These are phyloP conservation scores for Euborellia annulipes DNA, from an alignment of 1,140 invertebrate species.

Conservation along the genomic window DNA sequence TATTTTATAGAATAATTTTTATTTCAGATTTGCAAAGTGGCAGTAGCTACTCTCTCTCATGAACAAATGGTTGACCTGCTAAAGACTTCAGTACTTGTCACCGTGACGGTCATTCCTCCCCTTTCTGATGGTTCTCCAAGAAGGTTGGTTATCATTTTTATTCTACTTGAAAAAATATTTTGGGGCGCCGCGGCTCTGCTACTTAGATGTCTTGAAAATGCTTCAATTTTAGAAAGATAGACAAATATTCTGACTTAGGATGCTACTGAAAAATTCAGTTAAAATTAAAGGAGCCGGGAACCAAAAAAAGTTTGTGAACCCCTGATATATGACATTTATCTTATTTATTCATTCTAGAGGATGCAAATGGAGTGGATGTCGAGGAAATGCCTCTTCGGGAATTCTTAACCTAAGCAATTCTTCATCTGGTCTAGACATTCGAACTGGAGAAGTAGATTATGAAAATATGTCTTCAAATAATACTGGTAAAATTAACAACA, in stretches of 20 bases:
- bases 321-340: too few species aligned
- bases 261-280: too few species aligned
- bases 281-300: too few species aligned
- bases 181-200: not conserved
- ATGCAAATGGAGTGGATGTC: not conserved
- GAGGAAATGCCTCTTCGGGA: not conserved
- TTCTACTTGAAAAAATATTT: too few species aligned
- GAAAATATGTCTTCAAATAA: constrained; percentile 43
- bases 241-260: too few species aligned
- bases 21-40: constrained; percentile 64
- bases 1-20: constrained; percentile 1
- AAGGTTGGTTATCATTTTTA: constrained; percentile 27
- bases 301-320: too few species aligned
- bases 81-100: constrained; percentile 75
- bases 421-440: not conserved
- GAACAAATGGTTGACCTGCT: constrained; percentile 89
- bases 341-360: too few species aligned
- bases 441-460: constrained; percentile 44
- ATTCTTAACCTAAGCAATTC: not conserved
- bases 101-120: constrained; percentile 69
- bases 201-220: not conserved
- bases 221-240: not conserved
- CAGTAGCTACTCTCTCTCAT: constrained; percentile 75
- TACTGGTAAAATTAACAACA: constrained; percentile 12
- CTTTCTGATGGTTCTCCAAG: constrained; percentile 46